These are phyloP conservation scores for Xyliphius kryptos DNA, from an alignment of 2,113 vertebrate species.

Conservation along the genomic window DNA sequence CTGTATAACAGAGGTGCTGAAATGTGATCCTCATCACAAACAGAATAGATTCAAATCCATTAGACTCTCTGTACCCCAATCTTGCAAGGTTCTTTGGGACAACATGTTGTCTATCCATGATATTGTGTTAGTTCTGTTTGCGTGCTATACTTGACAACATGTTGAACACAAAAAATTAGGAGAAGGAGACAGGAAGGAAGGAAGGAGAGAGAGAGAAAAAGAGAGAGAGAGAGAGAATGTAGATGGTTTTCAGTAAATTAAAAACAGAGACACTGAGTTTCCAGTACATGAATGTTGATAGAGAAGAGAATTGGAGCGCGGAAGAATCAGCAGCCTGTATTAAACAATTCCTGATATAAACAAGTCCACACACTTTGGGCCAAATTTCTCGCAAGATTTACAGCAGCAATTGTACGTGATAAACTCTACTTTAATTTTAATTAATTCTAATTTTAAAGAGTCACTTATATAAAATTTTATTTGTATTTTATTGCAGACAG, in stretches of 20 bases:
- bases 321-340: slow-evolving; percentile 31
- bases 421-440: neutral
- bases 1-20: too few relatives aligned
- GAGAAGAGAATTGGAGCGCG: slow-evolving; percentile 29
- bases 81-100: too few relatives aligned
- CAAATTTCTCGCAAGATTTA: slow-evolving; percentile 12
- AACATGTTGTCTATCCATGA: slow-evolving; percentile 30
- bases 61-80: too few relatives aligned
- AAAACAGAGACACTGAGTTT: slow-evolving; percentile 25
- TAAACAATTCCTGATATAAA: slow-evolving; percentile 22
- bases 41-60: too few relatives aligned
- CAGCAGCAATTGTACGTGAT: neutral
- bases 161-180: slow-evolving; percentile 26
- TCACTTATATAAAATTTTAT: too few relatives aligned
- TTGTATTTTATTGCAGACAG: too few relatives aligned
- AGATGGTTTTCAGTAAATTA: too few relatives aligned
- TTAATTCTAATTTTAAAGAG: too few relatives aligned
- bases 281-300: slow-evolving; percentile 22
- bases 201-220: slow-evolving; percentile 12
- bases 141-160: slow-evolving; percentile 39
- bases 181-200: neutral
- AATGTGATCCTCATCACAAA: too few relatives aligned
- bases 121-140: slow-evolving; percentile 28
- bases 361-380: slow-evolving; percentile 13
- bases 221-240: slow-evolving; percentile 12